phyloP scores from a whole-genome alignment of 2,888 invertebrate species.

The Hyposoter didymator region DNA sequence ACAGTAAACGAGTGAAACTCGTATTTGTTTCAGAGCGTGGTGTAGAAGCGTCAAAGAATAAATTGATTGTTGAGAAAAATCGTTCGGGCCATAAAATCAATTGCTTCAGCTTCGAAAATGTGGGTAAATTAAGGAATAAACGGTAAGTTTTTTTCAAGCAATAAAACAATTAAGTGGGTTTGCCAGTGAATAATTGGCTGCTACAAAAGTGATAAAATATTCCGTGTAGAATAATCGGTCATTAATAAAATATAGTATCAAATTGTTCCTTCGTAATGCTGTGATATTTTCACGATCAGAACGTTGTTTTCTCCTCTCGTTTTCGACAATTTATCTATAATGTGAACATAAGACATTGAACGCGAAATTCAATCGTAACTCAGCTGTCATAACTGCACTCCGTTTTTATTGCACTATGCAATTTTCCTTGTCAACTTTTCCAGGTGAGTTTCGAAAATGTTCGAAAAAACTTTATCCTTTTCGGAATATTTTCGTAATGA shows the following conservation, averaged over 20 bases:
- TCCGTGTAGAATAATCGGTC: constrained; percentile 2
- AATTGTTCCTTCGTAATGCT: constrained; percentile 11
- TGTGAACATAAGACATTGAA: constrained; percentile 5
- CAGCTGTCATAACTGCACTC: constrained; percentile 17
- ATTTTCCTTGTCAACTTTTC: constrained; percentile 15
- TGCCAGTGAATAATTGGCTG: constrained; percentile 1
- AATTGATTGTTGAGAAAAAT: constrained; percentile 5
- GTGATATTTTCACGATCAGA: not conserved
- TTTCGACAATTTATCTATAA: constrained; percentile 5
- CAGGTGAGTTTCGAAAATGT: constrained; percentile 12
- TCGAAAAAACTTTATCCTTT: not conserved
- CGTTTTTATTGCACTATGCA: constrained; percentile 23
- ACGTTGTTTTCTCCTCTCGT: constrained; percentile 1
- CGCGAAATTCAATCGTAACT: not conserved
- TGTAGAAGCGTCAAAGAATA: constrained; percentile 16
- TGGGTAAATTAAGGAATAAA: constrained; percentile 11
- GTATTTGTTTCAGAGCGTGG: constrained; percentile 32
- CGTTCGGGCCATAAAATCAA: not conserved
- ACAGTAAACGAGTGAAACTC: constrained; percentile 6
- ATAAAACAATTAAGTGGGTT: not conserved
- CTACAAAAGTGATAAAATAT: constrained; percentile 17
- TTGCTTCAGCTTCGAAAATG: constrained; percentile 14
- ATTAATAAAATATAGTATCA: not conserved
- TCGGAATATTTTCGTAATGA: constrained; percentile 9
- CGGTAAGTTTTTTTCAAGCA: constrained; percentile 15